A percentile compares a stretch with the other conserved stretches of the same genome.
Conservation (phyloP, 1,140 invertebrate genomes). For the Bathynomus jamesi region DNA sequence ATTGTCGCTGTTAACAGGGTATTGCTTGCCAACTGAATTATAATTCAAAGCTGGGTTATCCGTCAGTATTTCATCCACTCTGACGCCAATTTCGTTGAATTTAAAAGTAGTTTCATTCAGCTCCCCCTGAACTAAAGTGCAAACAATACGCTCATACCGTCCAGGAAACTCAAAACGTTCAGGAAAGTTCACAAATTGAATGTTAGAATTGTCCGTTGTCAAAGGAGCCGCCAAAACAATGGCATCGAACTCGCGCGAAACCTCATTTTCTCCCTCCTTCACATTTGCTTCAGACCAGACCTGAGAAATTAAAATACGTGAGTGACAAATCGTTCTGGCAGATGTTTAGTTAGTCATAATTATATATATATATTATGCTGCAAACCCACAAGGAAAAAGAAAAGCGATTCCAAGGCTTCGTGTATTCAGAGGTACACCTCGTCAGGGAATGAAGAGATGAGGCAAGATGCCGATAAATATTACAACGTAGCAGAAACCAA, state of each 20-base stretch:
- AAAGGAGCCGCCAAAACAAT: slow-evolving; percentile 11
- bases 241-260: neutral
- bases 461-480: too few species aligned
- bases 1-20: slow-evolving; percentile 42
- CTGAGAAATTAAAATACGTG: too few species aligned
- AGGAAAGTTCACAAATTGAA: slow-evolving; percentile 46
- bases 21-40: slow-evolving; percentile 45
- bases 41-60: slow-evolving; percentile 45
- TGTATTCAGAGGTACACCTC: too few species aligned
- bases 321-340: too few species aligned
- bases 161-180: slow-evolving; percentile 39
- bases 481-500: too few species aligned
- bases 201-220: slow-evolving; percentile 5
- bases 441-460: too few species aligned
- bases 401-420: too few species aligned
- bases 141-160: slow-evolving; percentile 51
- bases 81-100: slow-evolving; percentile 35
- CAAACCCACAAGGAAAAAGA: too few species aligned
- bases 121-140: slow-evolving; percentile 52
- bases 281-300: too few species aligned
- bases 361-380: too few species aligned
- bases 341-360: too few species aligned
- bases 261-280: neutral
- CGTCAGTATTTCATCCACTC: slow-evolving; percentile 47
- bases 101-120: slow-evolving; percentile 49